Base-by-base conservation (phyloP, 2,797 vertebrate genomes). In the Coendou prehensilis region DNA sequence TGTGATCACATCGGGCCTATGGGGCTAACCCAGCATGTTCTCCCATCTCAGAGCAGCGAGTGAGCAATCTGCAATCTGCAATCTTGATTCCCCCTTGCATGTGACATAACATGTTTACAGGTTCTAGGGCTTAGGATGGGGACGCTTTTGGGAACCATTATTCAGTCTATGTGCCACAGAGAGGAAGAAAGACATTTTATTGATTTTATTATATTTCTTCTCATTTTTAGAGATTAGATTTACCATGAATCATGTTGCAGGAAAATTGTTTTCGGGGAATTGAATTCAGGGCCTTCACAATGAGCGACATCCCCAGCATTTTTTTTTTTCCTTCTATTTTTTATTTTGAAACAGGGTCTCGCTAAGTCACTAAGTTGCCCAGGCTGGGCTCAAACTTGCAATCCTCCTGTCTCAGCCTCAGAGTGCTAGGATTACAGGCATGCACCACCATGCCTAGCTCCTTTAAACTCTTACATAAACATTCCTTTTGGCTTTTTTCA, bases 171-270 rank as follows among this genome's bases (percentile, higher is more conserved):
- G 20, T 69, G 6, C 33, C 28, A 9, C 0, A n/a, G 13, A 26
- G 37, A 54, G 64, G 30, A 95, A 33, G 54, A 81, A 52, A 78
- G 76, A 17, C 5, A 73, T 61, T 92, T 63, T 87, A 89, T 91
- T 94, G 85, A 81, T 79, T 86, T 96, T 92, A 96, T 73, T 17
- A 4, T 61, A 15, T 95, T 64, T 85, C 96, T 91, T 81, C 80
- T 89, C 71, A 69, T 57, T 95, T 90, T 86, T 67, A 78, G 95
- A 93, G 45, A 88, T 86, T 92, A 94, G 91, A 84, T 20, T 87
- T 20, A 97, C 95, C 91, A 89, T 54, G 87, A 84, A 88, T 89
- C 2, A 22, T 63, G 9, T 67, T n/a, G 93, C 91, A 91, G 0
- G 93, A 93, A 78, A 91, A 96, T 81, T 94, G 85, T 96, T 71